Evolutionary conservation across 1,140 invertebrate genomes (phyloP), one percentile per base, ranked within the genome.

Genomic region (Lycorma delicatula): DNA sequence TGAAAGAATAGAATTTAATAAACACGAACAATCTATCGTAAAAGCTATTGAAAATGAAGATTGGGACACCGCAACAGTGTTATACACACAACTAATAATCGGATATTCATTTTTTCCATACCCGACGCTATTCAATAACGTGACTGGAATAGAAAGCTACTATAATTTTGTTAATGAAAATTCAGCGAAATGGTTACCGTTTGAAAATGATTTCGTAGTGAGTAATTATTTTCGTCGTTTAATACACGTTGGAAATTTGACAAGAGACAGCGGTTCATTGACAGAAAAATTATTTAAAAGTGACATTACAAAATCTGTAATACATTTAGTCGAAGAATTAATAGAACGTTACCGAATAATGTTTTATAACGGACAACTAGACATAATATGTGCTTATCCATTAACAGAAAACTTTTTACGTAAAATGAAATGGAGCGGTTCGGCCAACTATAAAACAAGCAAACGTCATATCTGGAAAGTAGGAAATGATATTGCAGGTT

Each of bases 241-340:
- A 91, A 13, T 59, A 67, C 25, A 70, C 65, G 5, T 60, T 78
- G 12, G 54, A 67, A 6, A 79, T 76, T 76, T 62, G 54, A 12
- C 65, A 68, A 16, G 47, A 61, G 73, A 54, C 47, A 63, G 11
- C 68, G 75, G 9, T 79, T 68, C 12, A 62, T 58, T 79, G 12
- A 77, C 79, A 64, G 69, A 71, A 73, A 66, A 59, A 29, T 75
- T 59, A 56, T 70, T 95, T 6, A 79, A 82, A 50, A 68, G 75
- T 22, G 92, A 97, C 74, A 77, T 95, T 0, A 89, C 93, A 83
- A 78, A 91, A 63, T 88, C 85, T 0, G 81, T 91, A 20, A 85
- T 87, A 48, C 81, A 81, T 1, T 85, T 84, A 79, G 73, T 95
- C 46, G 74, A 79, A 4, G 81, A 85, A 56, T 70, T 95, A 0